A percentile compares a stretch with the other conserved stretches of the same genome.
Conservation (phyloP, 2,113 vertebrate species). For the Pogonocichla stellata region DNA sequence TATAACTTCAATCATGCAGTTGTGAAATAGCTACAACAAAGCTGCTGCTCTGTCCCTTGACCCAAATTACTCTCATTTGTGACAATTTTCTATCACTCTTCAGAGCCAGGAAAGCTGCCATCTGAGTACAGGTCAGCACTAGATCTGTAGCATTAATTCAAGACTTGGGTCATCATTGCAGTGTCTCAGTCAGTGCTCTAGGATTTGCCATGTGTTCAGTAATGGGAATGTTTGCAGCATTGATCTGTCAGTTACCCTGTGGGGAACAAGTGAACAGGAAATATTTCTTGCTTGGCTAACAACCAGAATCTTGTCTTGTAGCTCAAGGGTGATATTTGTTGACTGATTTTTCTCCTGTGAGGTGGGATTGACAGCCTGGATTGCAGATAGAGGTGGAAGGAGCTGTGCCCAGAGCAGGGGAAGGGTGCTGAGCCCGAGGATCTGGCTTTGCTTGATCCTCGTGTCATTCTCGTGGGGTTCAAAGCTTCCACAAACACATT, state of each 20-base stretch:
- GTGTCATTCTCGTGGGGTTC: not conserved
- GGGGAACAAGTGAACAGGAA: not conserved
- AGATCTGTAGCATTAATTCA: not conserved
- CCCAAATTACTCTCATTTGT: not conserved
- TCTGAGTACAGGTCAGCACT: not conserved
- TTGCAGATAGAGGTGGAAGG: not conserved
- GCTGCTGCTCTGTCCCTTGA: not conserved
- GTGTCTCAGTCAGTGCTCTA: not conserved
- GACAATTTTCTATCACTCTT: not conserved
- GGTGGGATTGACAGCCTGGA: not conserved
- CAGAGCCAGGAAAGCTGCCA: not conserved
- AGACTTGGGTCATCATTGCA: not conserved
- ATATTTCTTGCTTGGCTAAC: not conserved
- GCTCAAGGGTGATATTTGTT: not conserved
- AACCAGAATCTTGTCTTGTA: not conserved
- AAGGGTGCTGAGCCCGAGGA: not conserved
- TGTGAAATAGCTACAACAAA: not conserved
- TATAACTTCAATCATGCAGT: not conserved
- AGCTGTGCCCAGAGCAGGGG: not conserved
- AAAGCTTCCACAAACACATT: not conserved
- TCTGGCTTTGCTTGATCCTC: not conserved
- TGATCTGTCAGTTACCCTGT: not conserved
- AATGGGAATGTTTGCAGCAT: not conserved
- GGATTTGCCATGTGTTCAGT: not conserved
- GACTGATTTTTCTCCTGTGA: not conserved